These are phyloP conservation scores for Brachylomia viminalis DNA, from an alignment of 2,888 invertebrate genomes.

Conservation along the genomic window DNA sequence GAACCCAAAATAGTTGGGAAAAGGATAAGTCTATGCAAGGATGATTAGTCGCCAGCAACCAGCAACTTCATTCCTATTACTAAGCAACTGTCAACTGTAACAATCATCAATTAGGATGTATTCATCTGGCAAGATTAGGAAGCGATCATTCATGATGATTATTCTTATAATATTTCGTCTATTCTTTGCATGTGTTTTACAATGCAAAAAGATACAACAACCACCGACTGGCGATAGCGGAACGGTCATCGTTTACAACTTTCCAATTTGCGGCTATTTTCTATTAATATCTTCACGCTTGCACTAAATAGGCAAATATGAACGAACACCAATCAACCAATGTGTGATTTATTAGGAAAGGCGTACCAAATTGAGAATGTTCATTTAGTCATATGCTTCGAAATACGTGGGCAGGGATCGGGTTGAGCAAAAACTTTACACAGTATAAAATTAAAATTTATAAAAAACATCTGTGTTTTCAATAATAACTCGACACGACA, in stretches of 20 bases:
- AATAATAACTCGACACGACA: slow-evolving; percentile 17
- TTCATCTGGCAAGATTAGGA: not conserved
- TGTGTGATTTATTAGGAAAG: slow-evolving; percentile 46
- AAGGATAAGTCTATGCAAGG: not conserved
- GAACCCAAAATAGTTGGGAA: not conserved
- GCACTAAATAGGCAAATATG: slow-evolving; percentile 18
- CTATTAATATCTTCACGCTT: slow-evolving; percentile 30
- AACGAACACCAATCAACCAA: slow-evolving; percentile 26
- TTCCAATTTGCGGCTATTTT: slow-evolving; percentile 37
- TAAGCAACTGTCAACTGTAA: too few relatives aligned
- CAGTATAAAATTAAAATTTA: slow-evolving; percentile 8
- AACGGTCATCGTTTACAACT: slow-evolving; percentile 28
- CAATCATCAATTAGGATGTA: not conserved
- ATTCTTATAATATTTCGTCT: not conserved
- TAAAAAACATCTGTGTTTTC: slow-evolving; percentile 21
- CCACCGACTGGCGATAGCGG: not conserved
- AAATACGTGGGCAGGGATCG: slow-evolving; percentile 42
- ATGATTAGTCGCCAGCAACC: not conserved
- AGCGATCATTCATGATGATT: not conserved
- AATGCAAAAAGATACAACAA: not conserved
- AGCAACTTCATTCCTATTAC: not conserved
- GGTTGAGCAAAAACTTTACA: slow-evolving; percentile 29
- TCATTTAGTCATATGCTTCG: slow-evolving; percentile 48
- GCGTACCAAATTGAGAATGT: slow-evolving; percentile 55
- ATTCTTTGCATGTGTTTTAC: not conserved